Conservation (phyloP, 2,888 invertebrate genomes). For the Drosophila testacea region DNA sequence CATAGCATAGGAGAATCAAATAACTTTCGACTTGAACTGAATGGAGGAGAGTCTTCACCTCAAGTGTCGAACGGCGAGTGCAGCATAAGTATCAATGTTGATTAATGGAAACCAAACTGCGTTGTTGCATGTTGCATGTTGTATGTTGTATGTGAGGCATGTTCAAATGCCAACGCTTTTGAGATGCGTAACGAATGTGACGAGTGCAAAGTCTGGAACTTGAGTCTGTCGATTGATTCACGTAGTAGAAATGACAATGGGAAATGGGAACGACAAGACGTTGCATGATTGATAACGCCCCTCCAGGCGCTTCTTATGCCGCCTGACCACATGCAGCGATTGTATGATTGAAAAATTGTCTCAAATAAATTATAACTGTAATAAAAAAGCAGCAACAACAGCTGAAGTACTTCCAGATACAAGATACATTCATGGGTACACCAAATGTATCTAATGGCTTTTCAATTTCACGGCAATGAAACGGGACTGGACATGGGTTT, state of each 20-base stretch:
- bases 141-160: conserved; percentile 40
- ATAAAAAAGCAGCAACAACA: conserved; percentile 51
- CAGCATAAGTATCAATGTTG: conserved; percentile 70
- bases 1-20: conserved; percentile 31
- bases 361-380: conserved; percentile 80
- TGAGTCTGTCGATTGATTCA: conserved; percentile 44
- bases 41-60: neutral
- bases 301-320: conserved; percentile 45
- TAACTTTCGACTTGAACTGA: conserved; percentile 16
- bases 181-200: conserved; percentile 76
- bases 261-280: conserved; percentile 1
- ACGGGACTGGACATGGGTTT: conserved; percentile 10
- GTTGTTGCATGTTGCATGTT: conserved; percentile 24
- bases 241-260: conserved; percentile 7
- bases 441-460: conserved; percentile 61
- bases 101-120: conserved; percentile 63
- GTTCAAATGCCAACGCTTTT: conserved; percentile 43
- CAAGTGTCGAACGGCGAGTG: conserved; percentile 50
- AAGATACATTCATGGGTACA: conserved; percentile 18
- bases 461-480: conserved; percentile 65
- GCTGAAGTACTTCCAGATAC: conserved; percentile 24
- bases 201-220: conserved; percentile 29
- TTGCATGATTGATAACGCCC: conserved; percentile 69
- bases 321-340: conserved; percentile 63
- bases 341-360: conserved; percentile 72